These are phyloP conservation scores for Esox masquinongy DNA, from an alignment of 2,797 vertebrate genomes.

Conservation along the genomic window DNA sequence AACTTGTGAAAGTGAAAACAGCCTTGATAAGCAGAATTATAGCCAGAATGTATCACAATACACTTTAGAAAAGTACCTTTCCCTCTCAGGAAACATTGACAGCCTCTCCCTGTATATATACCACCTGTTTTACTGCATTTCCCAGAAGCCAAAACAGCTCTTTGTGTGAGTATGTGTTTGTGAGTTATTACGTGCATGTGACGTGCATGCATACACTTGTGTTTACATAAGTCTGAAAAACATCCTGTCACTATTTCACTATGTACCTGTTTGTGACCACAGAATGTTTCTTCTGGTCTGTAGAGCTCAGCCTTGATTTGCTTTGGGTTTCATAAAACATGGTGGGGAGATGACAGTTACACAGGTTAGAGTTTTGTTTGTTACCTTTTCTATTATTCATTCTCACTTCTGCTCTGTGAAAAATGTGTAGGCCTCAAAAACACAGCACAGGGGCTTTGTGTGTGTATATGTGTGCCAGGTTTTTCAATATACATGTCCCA, in stretches of 20 bases:
- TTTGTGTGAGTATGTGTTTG: neutral
- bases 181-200: neutral
- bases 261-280: constrained; percentile 1
- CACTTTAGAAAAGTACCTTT: neutral
- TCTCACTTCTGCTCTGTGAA: no score
- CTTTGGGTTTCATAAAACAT: neutral
- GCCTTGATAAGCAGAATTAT: neutral
- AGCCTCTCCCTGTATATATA: neutral
- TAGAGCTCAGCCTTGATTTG: neutral
- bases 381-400: no score
- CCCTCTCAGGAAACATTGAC: neutral
- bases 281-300: neutral
- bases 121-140: neutral
- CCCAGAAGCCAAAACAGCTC: neutral
- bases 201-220: neutral
- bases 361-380: no score
- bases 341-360: neutral
- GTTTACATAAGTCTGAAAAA: neutral
- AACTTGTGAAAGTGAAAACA: neutral
- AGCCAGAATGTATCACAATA: neutral
- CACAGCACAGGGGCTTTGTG: no score
- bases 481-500: no score
- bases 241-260: neutral
- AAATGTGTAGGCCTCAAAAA: no score
- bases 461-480: no score